A percentile compares a stretch with the other conserved stretches of the same genome.
Evolutionary conservation across 2,113 vertebrate species (phyloP).

Genomic region (Pollachius pollachius): DNA sequence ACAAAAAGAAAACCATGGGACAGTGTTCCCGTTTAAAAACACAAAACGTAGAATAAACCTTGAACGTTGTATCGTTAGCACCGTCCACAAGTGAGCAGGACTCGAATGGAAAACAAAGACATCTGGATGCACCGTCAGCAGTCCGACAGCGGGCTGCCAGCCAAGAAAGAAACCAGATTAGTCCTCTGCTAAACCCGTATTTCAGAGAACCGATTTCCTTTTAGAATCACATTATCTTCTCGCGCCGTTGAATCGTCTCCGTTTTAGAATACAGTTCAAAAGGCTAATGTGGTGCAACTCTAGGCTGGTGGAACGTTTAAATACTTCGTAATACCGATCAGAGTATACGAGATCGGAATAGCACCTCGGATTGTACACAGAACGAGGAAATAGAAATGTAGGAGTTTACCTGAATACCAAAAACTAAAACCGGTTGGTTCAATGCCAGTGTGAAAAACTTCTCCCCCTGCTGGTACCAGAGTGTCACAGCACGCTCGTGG

Average conservation of each 20-base stretch:
- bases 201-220: constrained; percentile 60
- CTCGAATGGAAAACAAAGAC: constrained; percentile 17
- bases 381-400: constrained; percentile 70
- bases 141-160: constrained; percentile 52
- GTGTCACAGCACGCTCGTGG: constrained; percentile 76
- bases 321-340: constrained; percentile 59
- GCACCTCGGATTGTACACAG: constrained; percentile 75
- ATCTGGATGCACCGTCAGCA: constrained; percentile 34
- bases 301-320: constrained; percentile 62
- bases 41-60: constrained; percentile 23
- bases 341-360: constrained; percentile 70
- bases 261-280: constrained; percentile 71
- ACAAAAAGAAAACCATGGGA: constrained; percentile 51
- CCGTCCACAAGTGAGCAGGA: constrained; percentile 31
- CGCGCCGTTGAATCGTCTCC: constrained; percentile 54
- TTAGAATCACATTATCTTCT: constrained; percentile 23
- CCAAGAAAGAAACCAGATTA: constrained; percentile 67
- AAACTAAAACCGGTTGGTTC: constrained; percentile 56
- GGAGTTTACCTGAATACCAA: constrained; percentile 71
- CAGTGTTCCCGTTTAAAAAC: constrained; percentile 46
- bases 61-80: constrained; percentile 40
- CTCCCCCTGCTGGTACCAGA: constrained; percentile 70
- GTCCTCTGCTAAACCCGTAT: constrained; percentile 75
- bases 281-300: constrained; percentile 80
- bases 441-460: constrained; percentile 64